Evolutionary conservation across 2,797 vertebrate species (phyloP).

Genomic region (Sarcophilus harrisii): DNA sequence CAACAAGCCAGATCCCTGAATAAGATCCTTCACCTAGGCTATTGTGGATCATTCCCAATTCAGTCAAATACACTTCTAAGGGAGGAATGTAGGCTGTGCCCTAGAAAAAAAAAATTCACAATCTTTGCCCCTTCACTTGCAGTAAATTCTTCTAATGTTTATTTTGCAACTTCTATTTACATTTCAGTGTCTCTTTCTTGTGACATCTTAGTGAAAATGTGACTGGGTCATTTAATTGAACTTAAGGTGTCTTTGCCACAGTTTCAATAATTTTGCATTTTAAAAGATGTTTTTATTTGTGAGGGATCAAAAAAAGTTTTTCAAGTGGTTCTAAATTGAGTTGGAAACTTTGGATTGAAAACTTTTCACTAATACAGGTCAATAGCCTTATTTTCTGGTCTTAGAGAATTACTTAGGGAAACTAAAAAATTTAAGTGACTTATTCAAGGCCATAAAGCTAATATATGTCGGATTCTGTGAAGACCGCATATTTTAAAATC

Average conservation of each 20-base stretch:
- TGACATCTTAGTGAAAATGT: neutral
- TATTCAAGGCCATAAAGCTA: neutral
- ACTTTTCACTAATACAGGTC: neutral
- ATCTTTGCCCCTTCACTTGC: neutral
- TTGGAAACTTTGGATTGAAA: neutral
- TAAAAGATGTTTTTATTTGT: slow-evolving; percentile 19
- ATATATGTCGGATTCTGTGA: neutral
- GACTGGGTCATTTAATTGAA: neutral
- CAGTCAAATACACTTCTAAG: neutral
- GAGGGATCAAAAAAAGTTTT: neutral
- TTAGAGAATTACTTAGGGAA: neutral
- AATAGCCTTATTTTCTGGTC: neutral
- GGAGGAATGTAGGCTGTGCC: neutral
- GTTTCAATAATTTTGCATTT: slow-evolving; percentile 13
- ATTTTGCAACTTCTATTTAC: neutral
- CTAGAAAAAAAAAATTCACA: neutral
- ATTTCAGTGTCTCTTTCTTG: neutral
- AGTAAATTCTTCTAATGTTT: neutral
- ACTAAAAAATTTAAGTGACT: neutral
- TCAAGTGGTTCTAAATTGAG: neutral
- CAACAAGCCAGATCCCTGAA: neutral
- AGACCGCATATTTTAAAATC: no score
- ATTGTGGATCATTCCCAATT: neutral
- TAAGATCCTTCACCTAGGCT: neutral
- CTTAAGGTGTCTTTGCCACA: slow-evolving; percentile 18